Evolutionary conservation across 2,113 vertebrate genomes (phyloP), one percentile per base, ranked within the genome.

Genomic region (Boulengeromyrus knoepffleri): DNA sequence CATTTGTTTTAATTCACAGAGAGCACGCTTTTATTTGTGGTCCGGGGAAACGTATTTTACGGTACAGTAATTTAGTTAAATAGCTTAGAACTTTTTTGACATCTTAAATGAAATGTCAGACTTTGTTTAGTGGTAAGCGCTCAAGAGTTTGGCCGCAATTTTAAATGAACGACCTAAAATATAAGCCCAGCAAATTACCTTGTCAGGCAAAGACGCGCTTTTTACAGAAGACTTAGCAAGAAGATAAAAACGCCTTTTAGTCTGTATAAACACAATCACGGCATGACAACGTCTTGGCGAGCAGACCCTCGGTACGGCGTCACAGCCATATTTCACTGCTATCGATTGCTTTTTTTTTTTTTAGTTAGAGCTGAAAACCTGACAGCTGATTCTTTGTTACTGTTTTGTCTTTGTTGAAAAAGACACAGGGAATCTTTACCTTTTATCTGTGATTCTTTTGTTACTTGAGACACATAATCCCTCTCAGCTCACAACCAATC

Each of bases 241-340:
- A 91, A 89, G 85, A 74, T 88, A 89, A 90, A 91, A 91, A 87
- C 77, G 89, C 66, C 89, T 90, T 90, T 92, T 80, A 85, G 80
- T 90, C 90, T 89, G 91, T 89, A 91, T 91, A 92, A 92, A 93
- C 90, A 92, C 93, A 92, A 91, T 92, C 80, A 89, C 53, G 90
- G 88, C 80, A 56, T 92, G 92, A 92, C 92, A 92, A 91, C 56
- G 90, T 92, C 90, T 90, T 66, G 53, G 87, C 88, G 74, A 93
- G 88, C 91, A 89, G 92, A 90, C 62, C 24, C 88, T 91, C 89
- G 88, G 66, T 85, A 70, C 70, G 74, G 86, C 56, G 87, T 91
- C 70, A 88, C 80, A 70, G 88, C 19, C 50, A 62, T 17, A 66
- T 91, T 91, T 93, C 89, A 42, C 88, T 53, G n/a, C 66, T 91